These are phyloP conservation scores for Thryonomys swinderianus DNA, from an alignment of 2,113 vertebrate genomes.

Conservation along the genomic window DNA sequence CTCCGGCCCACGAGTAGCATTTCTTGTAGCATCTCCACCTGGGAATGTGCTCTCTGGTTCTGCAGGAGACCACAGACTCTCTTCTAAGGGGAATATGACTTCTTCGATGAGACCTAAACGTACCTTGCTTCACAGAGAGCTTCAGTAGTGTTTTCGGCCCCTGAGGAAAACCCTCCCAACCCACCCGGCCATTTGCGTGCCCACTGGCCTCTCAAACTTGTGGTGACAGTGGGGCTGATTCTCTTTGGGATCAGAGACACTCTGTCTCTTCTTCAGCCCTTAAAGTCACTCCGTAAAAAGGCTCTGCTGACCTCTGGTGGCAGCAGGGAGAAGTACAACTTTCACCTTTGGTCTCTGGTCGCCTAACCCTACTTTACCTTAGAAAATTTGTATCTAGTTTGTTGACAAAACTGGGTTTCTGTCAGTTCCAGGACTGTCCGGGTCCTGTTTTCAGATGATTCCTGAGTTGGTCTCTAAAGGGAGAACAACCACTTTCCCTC, in stretches of 20 bases:
- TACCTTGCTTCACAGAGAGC: not conserved
- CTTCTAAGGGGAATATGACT: not conserved
- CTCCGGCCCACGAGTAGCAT: not conserved
- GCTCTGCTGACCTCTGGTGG: not conserved
- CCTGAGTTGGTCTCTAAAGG: not conserved
- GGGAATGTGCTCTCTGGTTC: not conserved
- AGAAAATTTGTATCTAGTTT: not conserved
- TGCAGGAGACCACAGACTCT: not conserved
- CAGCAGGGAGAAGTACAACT: not conserved
- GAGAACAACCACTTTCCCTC: too few species aligned
- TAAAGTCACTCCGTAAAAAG: not conserved
- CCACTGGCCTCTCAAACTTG: not conserved
- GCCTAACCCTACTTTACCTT: not conserved
- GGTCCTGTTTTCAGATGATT: not conserved
- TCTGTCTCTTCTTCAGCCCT: not conserved
- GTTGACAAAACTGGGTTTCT: not conserved
- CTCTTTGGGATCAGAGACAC: not conserved
- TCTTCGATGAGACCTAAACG: not conserved
- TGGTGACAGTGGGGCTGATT: not conserved
- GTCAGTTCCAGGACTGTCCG: not conserved
- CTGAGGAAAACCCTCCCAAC: not conserved
- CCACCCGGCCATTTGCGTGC: not conserved
- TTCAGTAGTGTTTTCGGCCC: not conserved
- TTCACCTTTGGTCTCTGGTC: not conserved
- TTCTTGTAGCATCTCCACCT: not conserved